Conservation (phyloP, 2,113 vertebrate species). For the Trichechus manatus region DNA sequence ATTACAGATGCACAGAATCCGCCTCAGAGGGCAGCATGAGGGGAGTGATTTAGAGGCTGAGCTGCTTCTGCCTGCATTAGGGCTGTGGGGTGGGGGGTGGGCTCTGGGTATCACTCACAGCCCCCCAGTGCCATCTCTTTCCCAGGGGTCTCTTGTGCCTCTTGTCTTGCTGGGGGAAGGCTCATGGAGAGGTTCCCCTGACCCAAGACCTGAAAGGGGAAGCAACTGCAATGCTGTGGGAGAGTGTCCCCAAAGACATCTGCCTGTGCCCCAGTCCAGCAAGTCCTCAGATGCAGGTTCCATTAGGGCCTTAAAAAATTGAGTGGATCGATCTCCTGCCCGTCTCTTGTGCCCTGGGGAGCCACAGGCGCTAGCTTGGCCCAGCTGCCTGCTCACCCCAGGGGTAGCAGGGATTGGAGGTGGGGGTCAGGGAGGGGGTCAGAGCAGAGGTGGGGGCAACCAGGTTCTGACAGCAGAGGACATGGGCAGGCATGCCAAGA, state of each 20-base stretch:
- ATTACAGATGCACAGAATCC: conserved; percentile 90
- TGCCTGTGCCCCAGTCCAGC: conserved; percentile 41
- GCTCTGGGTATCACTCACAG: conserved; percentile 53
- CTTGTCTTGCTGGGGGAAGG: conserved; percentile 52
- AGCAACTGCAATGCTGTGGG: not conserved
- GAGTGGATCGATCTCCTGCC: conserved; percentile 74
- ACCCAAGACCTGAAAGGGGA: conserved; percentile 53
- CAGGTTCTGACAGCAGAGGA: conserved; percentile 1
- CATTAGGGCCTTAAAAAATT: conserved; percentile 81
- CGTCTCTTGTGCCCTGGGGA: conserved; percentile 73
- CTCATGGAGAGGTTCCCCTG: not conserved
- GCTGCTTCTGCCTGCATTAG: conserved; percentile 85
- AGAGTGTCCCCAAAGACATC: conserved; percentile 49
- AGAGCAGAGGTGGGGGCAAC: conserved; percentile 24
- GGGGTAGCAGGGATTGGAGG: conserved; percentile 27
- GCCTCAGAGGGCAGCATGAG: conserved; percentile 89
- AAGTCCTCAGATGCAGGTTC: conserved; percentile 62
- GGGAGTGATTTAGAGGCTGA: conserved; percentile 90
- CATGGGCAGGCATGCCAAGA: not conserved
- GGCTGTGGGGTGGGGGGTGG: conserved; percentile 52
- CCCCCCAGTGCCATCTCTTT: conserved; percentile 47
- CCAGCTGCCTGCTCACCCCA: conserved; percentile 70
- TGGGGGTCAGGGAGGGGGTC: not conserved
- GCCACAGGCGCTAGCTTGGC: conserved; percentile 44
- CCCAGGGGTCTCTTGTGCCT: not conserved